phyloP scores from a whole-genome alignment of 2,888 invertebrate genomes.

The Morpho deidamia region DNA sequence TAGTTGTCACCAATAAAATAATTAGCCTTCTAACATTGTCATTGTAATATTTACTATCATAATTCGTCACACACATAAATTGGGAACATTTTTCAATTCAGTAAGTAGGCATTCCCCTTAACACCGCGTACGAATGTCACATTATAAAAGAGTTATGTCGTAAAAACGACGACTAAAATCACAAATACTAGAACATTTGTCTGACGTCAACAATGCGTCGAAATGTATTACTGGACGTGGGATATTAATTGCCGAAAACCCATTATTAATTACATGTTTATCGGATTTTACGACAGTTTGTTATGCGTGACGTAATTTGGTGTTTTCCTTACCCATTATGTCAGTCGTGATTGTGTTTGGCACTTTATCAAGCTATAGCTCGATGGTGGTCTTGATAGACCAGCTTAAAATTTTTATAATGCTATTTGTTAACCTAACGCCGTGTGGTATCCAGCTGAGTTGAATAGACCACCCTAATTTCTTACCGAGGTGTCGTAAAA shows the following conservation, averaged over 20 bases:
- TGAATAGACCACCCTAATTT: no score
- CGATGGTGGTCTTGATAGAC: no score
- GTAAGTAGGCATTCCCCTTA: constrained; percentile 32
- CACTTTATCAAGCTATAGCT: background rate
- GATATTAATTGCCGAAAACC: constrained; percentile 54
- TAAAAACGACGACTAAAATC: constrained; percentile 12
- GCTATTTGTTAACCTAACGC: no score
- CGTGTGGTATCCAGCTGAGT: no score
- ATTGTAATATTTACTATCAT: constrained; percentile 9
- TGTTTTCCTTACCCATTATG: constrained; percentile 1
- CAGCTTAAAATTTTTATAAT: no score
- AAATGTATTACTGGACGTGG: constrained; percentile 45
- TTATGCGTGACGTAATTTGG: constrained; percentile 14
- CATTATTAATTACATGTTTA: constrained; percentile 54
- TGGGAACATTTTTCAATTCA: constrained; percentile 19
- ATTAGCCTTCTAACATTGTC: background rate
- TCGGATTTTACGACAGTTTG: constrained; percentile 29
- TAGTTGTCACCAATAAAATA: no score
- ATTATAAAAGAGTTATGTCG: constrained; percentile 46
- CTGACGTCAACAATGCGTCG: constrained; percentile 56
- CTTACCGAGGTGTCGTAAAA: no score
- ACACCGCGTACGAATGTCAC: constrained; percentile 45
- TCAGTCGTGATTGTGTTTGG: constrained; percentile 6
- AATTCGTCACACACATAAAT: constrained; percentile 15
- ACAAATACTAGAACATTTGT: constrained; percentile 38